Evolutionary conservation across 2,113 vertebrate genomes (phyloP), one percentile per base, ranked within the genome.

Genomic region (Forbesichthys papilliferus): DNA sequence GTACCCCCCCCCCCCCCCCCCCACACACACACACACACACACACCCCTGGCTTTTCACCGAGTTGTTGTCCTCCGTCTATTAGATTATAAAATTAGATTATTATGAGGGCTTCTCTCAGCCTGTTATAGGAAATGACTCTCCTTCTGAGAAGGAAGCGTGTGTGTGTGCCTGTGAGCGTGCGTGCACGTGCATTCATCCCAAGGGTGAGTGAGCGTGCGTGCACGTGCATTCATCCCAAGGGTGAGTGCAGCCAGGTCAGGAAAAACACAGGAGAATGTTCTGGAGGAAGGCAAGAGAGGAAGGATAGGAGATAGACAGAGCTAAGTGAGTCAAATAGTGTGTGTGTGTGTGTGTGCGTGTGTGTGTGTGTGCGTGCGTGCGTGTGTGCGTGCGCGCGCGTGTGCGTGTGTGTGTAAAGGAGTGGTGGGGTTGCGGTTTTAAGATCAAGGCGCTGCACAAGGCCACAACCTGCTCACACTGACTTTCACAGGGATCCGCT

Each of bases 181-280:
- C 34, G n/a, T 53, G 57, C 13, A 11, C 13, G 27, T 58, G 56
- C 9, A 34, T 34, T 8, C 68, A n/a, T 73, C 79, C 61, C 75
- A 74, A 66, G 72, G 71, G 42, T 69, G 52, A 67, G 74, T 74
- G 71, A 65, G 72, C 20, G 20, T 64, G 11, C 34, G n/a, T 53
- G 57, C 13, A 11, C 13, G 27, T 58, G 56, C 9, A 34, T 34
- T 8, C 68, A n/a, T 73, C 79, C 61, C 75, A 74, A 66, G 72
- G 71, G 42, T 69, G 52, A 67, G 74, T 59, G 75, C 65, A 20
- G 20, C 20, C 20, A 47, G 76, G 64, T 76, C 76, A 64, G 54
- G 48, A 11, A 34, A 64, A 68, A 4, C 33, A 61, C 55, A 61
- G 56, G 14, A 71, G 52, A 64, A 34, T 58, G 55, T 46, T 63